phyloP scores from a whole-genome alignment of 92 coral and sea anemone species.

The Porites rus region DNA sequence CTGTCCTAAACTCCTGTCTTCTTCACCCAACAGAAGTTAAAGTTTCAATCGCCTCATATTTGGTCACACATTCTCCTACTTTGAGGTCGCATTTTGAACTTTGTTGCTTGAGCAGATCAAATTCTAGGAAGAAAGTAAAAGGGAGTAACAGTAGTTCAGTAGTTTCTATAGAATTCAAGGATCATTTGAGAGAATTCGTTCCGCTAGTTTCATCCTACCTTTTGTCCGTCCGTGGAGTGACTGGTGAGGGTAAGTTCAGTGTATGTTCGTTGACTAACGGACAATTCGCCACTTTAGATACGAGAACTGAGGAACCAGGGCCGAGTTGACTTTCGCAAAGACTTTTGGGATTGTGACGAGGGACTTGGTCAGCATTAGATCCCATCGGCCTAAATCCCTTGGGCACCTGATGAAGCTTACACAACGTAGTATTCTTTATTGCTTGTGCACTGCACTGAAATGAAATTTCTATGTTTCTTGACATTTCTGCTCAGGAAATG shows the following conservation, averaged over 20 bases:
- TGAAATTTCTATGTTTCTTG: no score
- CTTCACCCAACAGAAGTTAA: slow-evolving; percentile 66
- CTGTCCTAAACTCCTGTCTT: slow-evolving; percentile 70
- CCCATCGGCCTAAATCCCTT: no score
- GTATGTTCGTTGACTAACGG: not conserved
- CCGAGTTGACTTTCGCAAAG: no score
- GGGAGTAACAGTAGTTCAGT: not conserved
- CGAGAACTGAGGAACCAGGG: not conserved
- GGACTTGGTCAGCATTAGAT: no score
- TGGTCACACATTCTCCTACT: slow-evolving; percentile 50
- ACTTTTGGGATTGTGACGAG: no score
- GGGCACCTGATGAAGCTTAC: no score
- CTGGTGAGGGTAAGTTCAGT: not conserved
- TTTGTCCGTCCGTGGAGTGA: slow-evolving; percentile 8
- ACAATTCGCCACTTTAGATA: not conserved
- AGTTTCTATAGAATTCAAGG: not conserved
- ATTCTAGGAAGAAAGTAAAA: slow-evolving; percentile 13
- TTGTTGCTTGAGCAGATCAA: slow-evolving; percentile 46
- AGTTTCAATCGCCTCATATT: slow-evolving; percentile 73
- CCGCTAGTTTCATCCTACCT: slow-evolving; percentile 36
- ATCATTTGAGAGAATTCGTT: slow-evolving; percentile 32
- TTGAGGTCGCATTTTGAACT: slow-evolving; percentile 77
- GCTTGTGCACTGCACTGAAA: no score
- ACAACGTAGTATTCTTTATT: no score
- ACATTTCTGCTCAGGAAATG: no score